Evolutionary conservation across 2,797 vertebrate genomes (phyloP).

Genomic region (Sternotherus odoratus): DNA sequence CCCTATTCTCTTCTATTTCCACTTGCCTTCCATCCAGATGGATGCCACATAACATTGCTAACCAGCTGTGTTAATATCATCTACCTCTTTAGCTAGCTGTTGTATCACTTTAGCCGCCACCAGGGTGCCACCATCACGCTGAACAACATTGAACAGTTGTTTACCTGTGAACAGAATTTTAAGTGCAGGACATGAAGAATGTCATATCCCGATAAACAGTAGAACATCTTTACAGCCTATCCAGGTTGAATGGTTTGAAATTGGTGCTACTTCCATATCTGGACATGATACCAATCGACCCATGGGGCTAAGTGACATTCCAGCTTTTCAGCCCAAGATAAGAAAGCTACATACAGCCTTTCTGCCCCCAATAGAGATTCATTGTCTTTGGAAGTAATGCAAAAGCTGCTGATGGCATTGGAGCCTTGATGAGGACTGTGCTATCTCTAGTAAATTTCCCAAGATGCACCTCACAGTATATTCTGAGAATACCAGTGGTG

Average conservation of each 20-base stretch:
- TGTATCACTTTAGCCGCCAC: background rate
- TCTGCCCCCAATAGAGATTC: fast-evolving
- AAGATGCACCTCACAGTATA: background rate
- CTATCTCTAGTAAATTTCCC: background rate
- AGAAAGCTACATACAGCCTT: background rate
- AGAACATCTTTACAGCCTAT: background rate
- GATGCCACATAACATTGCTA: background rate
- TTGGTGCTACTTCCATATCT: background rate
- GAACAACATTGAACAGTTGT: background rate
- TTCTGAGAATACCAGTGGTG: conserved; percentile 33
- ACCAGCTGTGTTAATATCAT: background rate
- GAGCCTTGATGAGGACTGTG: background rate
- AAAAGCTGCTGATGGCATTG: background rate
- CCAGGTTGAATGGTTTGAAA: background rate
- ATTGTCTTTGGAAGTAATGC: background rate
- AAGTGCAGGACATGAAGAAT: background rate
- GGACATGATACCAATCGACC: background rate
- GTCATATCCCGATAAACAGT: background rate
- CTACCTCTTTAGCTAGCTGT: background rate
- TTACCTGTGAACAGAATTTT: background rate
- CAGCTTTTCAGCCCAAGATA: background rate
- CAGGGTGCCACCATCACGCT: background rate
- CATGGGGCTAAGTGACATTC: background rate
- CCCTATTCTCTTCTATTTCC: background rate
- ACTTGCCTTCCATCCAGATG: background rate